Conservation (phyloP, 2,888 invertebrate genomes). For the Cepaea hortensis region DNA sequence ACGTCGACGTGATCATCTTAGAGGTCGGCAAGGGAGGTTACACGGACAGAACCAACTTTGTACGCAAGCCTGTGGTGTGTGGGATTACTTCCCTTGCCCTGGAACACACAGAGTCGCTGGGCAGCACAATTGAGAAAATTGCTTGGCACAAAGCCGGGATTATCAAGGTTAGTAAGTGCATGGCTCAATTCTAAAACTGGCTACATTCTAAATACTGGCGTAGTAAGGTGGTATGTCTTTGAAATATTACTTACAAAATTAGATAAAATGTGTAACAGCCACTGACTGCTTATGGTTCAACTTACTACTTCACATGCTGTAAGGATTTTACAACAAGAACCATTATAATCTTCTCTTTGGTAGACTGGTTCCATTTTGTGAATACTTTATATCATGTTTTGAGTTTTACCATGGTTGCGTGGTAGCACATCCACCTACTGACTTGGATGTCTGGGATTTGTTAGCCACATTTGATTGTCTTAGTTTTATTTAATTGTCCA, state of each 20-base stretch:
- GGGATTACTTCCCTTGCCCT: constrained; percentile 92
- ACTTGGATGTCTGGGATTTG: too few relatives aligned
- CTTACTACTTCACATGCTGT: too few relatives aligned
- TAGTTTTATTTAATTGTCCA: too few relatives aligned
- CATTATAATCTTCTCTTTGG: not conserved
- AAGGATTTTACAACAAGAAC: not conserved
- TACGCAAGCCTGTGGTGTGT: constrained; percentile 88
- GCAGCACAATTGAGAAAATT: constrained; percentile 88
- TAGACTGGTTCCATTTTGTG: too few relatives aligned
- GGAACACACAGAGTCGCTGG: constrained; percentile 89
- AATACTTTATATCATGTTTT: too few relatives aligned
- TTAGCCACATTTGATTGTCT: too few relatives aligned
- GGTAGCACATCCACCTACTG: too few relatives aligned
- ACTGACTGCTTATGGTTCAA: too few relatives aligned
- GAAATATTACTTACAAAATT: not conserved
- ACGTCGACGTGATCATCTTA: constrained; percentile 89
- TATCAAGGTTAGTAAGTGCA: constrained; percentile 81
- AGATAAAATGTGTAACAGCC: not conserved
- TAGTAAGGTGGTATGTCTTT: not conserved
- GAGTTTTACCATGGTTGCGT: too few relatives aligned
- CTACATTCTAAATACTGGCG: not conserved
- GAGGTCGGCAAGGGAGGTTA: constrained; percentile 98
- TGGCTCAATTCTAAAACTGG: not conserved
- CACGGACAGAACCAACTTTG: constrained; percentile 92
- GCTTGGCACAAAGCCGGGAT: constrained; percentile 96